phyloP scores from a whole-genome alignment of 2,888 invertebrate species.

The Uropetala carovei region DNA sequence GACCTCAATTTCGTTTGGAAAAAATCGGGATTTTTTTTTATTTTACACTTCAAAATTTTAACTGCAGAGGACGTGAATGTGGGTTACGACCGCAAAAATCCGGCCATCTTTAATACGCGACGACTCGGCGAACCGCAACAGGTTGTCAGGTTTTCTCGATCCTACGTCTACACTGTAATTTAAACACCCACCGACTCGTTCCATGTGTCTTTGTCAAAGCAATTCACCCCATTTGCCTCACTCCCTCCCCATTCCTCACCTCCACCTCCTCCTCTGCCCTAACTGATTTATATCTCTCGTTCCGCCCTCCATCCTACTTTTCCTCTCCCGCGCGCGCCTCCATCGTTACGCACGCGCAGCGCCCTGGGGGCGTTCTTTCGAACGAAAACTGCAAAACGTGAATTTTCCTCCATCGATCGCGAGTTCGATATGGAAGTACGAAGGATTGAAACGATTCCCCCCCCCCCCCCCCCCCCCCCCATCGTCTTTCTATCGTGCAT shows the following conservation, averaged over 20 bases:
- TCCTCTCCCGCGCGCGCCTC: neutral
- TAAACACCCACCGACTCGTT: neutral
- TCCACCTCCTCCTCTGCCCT: too few relatives aligned
- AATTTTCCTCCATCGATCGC: neutral
- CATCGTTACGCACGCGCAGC: neutral
- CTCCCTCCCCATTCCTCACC: neutral
- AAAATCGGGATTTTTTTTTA: too few relatives aligned
- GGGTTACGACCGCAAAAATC: too few relatives aligned
- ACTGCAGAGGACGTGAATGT: too few relatives aligned
- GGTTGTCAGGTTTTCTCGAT: conserved; percentile 5
- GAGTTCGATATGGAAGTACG: neutral
- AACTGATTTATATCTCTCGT: neutral
- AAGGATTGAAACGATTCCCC: neutral
- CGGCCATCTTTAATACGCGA: neutral
- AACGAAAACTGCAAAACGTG: too few relatives aligned
- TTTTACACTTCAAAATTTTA: too few relatives aligned
- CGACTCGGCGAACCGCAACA: neutral
- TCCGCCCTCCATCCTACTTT: neutral
- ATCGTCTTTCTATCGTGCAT: too few relatives aligned
- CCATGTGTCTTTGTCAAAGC: conserved; percentile 8
- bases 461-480: too few relatives aligned
- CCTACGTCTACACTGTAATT: conserved; percentile 3
- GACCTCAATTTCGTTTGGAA: too few relatives aligned
- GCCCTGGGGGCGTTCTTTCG: too few relatives aligned
- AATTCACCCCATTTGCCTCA: conserved; percentile 12